Conservation (phyloP, 2,797 vertebrate genomes). For the Otolemur crassicaudatus region DNA sequence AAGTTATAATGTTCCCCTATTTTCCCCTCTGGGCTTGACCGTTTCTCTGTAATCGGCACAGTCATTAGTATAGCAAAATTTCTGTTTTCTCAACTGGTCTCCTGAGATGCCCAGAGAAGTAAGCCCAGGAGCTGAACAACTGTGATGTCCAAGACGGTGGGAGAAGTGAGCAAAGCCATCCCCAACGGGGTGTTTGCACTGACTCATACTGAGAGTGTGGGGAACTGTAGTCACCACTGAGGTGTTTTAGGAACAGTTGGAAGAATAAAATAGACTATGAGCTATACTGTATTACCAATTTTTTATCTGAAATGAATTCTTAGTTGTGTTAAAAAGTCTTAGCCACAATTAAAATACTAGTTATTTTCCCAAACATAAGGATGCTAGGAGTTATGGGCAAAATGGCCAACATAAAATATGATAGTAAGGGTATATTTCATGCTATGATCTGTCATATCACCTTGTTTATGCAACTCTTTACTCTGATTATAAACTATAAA, state of each 20-base stretch:
- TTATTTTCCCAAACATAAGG: not conserved
- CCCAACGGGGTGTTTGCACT: conserved; percentile 8
- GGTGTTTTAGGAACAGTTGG: conserved; percentile 30
- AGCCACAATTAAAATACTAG: conserved; percentile 54
- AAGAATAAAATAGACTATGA: conserved; percentile 32
- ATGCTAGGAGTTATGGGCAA: not conserved
- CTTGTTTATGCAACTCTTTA: conserved; percentile 44
- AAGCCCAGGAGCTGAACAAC: conserved; percentile 27
- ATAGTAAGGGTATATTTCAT: conserved; percentile 44
- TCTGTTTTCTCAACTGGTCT: conserved; percentile 53
- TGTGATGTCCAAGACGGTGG: conserved; percentile 9
- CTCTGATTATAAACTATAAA: conserved; percentile 63
- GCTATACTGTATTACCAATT: conserved; percentile 25
- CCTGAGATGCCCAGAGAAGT: conserved; percentile 44
- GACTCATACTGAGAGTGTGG: conserved; percentile 53
- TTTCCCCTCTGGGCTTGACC: not conserved
- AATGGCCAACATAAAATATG: not conserved
- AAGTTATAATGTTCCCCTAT: not conserved
- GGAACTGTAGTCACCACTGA: not conserved
- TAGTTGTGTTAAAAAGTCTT: conserved; percentile 39
- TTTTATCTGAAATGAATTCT: conserved; percentile 51
- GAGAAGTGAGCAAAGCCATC: not conserved
- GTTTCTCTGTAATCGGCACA: conserved; percentile 48
- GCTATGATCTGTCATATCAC: conserved; percentile 43
- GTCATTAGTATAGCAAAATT: conserved; percentile 52